Percentiles rank a stretch among this genome's conserved stretches.
These are phyloP conservation scores for Nibea coibor DNA, from an alignment of 2,113 vertebrate species.

Conservation along the genomic window DNA sequence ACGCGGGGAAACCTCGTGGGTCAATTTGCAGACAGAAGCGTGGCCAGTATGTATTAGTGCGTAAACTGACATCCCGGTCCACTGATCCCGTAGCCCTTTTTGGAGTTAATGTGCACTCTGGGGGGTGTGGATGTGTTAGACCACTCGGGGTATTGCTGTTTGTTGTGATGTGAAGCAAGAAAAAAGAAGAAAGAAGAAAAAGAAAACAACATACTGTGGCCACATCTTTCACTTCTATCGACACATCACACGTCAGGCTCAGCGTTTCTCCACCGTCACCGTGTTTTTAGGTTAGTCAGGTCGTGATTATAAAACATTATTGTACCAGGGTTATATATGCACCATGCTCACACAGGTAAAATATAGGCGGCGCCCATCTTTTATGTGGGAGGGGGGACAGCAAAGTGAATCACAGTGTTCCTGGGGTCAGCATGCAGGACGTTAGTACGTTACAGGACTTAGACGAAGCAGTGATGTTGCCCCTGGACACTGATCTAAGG, in stretches of 20 bases:
- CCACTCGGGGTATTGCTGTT: conserved; percentile 68
- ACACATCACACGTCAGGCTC: not conserved
- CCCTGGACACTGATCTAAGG: conserved; percentile 53
- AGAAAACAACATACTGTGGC: conserved; percentile 5
- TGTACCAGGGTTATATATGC: conserved; percentile 44
- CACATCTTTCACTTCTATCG: not conserved
- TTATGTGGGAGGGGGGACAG: conserved; percentile 33
- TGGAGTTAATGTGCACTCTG: conserved; percentile 59
- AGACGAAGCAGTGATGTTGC: conserved; percentile 44
- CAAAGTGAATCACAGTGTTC: conserved; percentile 80
- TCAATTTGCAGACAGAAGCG: conserved; percentile 38
- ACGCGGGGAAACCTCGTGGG: not conserved
- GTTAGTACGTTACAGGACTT: conserved; percentile 56
- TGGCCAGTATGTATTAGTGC: conserved; percentile 41
- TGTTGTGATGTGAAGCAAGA: conserved; percentile 39
- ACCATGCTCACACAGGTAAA: conserved; percentile 61
- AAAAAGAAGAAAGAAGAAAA: not conserved
- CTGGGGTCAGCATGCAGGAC: conserved; percentile 79
- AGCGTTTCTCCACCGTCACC: not conserved
- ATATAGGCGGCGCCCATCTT: conserved; percentile 45
- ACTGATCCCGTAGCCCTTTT: conserved; percentile 77
- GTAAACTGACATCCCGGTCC: conserved; percentile 63
- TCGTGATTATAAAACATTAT: conserved; percentile 25
- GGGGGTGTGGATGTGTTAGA: conserved; percentile 30
- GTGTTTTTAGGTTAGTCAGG: conserved; percentile 29